phyloP scores from a whole-genome alignment of 2,797 vertebrate genomes.

The Glyptemys insculpta region DNA sequence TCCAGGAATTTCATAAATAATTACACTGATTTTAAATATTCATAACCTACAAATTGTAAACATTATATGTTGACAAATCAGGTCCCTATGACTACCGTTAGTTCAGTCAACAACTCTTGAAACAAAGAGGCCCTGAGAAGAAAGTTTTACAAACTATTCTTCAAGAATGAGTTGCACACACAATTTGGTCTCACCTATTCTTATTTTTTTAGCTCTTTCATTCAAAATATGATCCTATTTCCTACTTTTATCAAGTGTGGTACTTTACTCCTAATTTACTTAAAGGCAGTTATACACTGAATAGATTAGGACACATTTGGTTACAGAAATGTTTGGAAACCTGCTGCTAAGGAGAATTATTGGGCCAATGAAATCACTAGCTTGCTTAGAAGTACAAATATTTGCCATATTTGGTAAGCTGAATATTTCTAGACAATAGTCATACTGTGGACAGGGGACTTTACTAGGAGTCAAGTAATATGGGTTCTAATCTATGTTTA shows the following conservation, averaged over 20 bases:
- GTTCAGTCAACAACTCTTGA: neutral
- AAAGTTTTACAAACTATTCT: conserved; percentile 8
- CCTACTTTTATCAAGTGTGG: neutral
- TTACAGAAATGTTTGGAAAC: neutral
- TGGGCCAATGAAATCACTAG: neutral
- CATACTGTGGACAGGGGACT: neutral
- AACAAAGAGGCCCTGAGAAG: neutral
- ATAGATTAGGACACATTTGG: neutral
- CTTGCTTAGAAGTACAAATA: neutral
- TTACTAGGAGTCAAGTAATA: neutral
- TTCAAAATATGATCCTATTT: neutral
- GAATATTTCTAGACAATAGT: neutral
- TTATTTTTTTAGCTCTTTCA: neutral
- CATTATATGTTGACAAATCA: neutral
- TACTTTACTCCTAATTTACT: neutral
- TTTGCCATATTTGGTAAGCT: neutral
- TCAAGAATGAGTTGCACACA: conserved; percentile 37
- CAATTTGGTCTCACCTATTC: neutral
- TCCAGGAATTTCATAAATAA: conserved; percentile 57
- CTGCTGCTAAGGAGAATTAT: neutral
- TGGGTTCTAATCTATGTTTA: neutral
- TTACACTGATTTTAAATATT: conserved; percentile 50
- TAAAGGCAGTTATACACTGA: neutral
- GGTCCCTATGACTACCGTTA: conserved; percentile 24
- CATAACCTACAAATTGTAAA: conserved; percentile 44